A percentile compares a stretch with the other conserved stretches of the same genome.
These are phyloP conservation scores for Hipposideros larvatus DNA, from an alignment of 2,797 vertebrate genomes.

Conservation along the genomic window DNA sequence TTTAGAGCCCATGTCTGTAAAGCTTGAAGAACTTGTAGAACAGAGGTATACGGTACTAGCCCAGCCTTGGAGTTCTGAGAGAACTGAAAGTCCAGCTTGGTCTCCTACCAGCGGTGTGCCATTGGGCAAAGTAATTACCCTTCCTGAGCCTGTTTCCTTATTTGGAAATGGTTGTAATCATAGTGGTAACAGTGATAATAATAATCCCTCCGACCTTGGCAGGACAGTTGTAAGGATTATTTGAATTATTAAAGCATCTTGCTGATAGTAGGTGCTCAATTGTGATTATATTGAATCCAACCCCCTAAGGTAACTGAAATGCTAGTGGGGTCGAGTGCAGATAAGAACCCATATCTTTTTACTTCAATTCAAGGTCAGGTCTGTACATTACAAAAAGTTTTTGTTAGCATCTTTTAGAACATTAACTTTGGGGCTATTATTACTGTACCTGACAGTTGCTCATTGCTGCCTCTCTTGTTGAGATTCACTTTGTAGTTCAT, in stretches of 20 bases:
- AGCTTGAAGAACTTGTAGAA: background rate
- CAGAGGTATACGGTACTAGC: background rate
- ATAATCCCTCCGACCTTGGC: background rate
- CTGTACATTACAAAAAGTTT: background rate
- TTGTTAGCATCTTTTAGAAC: background rate
- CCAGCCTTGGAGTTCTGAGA: background rate
- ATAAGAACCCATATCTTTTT: background rate
- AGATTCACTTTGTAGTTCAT: background rate
- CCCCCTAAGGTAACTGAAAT: background rate
- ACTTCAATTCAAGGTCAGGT: background rate
- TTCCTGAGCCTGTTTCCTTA: background rate
- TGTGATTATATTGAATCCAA: background rate
- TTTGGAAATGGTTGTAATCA: background rate
- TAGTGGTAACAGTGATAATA: background rate
- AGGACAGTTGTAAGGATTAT: background rate
- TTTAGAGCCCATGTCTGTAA: background rate
- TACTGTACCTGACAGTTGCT: background rate
- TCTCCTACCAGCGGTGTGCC: background rate
- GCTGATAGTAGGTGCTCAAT: background rate
- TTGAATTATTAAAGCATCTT: background rate
- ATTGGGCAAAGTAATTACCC: background rate
- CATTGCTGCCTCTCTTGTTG: background rate
- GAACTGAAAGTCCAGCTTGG: background rate
- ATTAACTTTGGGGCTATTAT: background rate
- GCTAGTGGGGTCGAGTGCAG: background rate